Evolutionary conservation across 2,113 vertebrate species (phyloP), one percentile per base, ranked within the genome.

Genomic region (Dicaeum eximium): DNA sequence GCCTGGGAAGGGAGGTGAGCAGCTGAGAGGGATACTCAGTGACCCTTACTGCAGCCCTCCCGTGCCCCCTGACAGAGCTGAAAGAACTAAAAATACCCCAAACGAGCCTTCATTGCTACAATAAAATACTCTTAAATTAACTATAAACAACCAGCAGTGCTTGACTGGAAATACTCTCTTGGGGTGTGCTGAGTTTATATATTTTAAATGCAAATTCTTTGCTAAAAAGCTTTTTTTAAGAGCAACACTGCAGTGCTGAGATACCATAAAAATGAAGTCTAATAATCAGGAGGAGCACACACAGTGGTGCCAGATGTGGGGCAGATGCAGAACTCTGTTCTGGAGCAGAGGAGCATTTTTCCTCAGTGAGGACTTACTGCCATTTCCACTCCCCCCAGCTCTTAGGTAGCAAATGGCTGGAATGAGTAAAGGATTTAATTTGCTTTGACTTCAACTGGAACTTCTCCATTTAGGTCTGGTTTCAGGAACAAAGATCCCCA

Each of bases 1-100:
- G 75, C 92, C 89, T 58, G 64, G 83, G 35, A 62, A 61, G 64
- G 80, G 73, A 89, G 91, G 86, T 84, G 86, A 83, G 73, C 94
- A 95, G 94, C 94, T 95, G 27, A 75, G 38, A 21, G 44, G 16
- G n/a, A 56, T 42, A 15, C 18, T 9, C 37, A 5, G 44, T 1
- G 7, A 45, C 31, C 19, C 58, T 24, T 24, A 11, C 37, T 5
- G 6, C 21, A 93, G 74, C 38, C 27, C 15, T 61, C n/a, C 47
- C 38, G 7, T 9, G 20, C 23, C 50, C 38, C 10, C 20, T 40
- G 45, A 35, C 9, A 5, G 45, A 50, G 50, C 25, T 61, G 22
- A 67, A 44, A 53, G 74, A 70, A 58, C 7, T 2, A 11, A 58
- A 74, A 57, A 11, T 9, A 54, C 3, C 1, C 21, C 27, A 25